Evolutionary conservation across 2,797 vertebrate species (phyloP), one percentile per base, ranked within the genome.

Genomic region (Xyrichtys novacula): DNA sequence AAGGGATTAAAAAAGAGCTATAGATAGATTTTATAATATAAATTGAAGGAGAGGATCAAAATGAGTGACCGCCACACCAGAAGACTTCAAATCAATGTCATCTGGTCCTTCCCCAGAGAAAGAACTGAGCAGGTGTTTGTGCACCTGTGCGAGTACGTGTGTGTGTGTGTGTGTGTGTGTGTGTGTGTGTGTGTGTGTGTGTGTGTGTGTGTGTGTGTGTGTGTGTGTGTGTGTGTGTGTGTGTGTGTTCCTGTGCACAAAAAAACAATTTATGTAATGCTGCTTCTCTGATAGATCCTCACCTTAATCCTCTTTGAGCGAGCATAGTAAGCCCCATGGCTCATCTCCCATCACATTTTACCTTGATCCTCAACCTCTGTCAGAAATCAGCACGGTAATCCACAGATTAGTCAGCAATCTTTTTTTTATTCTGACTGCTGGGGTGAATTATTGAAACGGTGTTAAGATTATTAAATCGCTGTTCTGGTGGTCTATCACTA

Each of bases 301-400:
- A 90, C 90, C 86, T 90, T 92, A 92, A 92, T 91, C 91, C 86
- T 88, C 85, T 89, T 86, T 90, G 78, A 88, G 85, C 81, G 63
- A 29, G 73, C 71, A 75, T 67, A 43, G 85, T 87, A 90, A 92
- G 75, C 87, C 80, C 80, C 62, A 58, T 31, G 66, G 85, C 85
- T 90, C 91, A 90, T 88, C 89, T 90, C 76, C 79, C 85, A 86
- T 91, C 88, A 84, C 82, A 88, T 83, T 88, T 85, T 85, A 89
- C 87, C 85, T 88, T 81, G 54, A 87, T 87, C 87, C 80, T 73
- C 85, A 87, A 86, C 87, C 90, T 88, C 87, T 89, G 89, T 90
- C 88, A 88, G 78, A 92, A 90, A 90, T 87, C 91, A 88, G 82
- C 83, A 81, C 66, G 31, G 43, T 91, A 92, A 92, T 92, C 91